A percentile compares a stretch with the other conserved stretches of the same genome.
Evolutionary conservation across 2,797 vertebrate species (phyloP).

Genomic region (Halcyon leucocephala): DNA sequence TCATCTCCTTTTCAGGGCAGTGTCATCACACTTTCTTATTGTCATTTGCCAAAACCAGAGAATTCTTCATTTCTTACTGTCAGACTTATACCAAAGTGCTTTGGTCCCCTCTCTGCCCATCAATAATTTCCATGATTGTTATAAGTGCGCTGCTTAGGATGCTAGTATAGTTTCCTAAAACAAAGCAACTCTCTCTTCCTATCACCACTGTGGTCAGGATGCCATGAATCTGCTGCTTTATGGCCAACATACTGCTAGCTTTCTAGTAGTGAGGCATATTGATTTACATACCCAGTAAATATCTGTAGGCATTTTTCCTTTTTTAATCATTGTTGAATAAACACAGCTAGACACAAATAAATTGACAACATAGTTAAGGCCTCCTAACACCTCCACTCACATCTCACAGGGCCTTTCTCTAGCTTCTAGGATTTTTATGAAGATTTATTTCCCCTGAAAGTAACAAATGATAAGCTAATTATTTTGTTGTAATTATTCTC

Average conservation of each 20-base stretch:
- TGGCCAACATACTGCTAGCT: not conserved
- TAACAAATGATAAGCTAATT: not conserved
- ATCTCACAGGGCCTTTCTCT: not conserved
- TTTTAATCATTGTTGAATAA: constrained; percentile 1
- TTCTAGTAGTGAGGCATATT: not conserved
- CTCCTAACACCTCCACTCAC: not conserved
- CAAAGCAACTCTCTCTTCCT: not conserved
- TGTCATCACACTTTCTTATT: not conserved
- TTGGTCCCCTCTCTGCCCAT: not conserved
- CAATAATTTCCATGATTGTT: not conserved
- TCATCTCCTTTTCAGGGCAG: not conserved
- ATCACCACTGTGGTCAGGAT: not conserved
- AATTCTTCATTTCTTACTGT: not conserved
- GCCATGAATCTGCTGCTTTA: not conserved
- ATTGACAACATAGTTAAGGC: not conserved
- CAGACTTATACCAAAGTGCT: not conserved
- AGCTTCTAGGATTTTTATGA: not conserved
- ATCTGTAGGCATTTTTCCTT: not conserved
- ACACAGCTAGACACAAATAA: not conserved
- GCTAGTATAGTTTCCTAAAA: not conserved
- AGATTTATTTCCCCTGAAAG: not conserved
- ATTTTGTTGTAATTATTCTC: not conserved
- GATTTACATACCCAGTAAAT: not conserved
- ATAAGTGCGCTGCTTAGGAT: fast-evolving
- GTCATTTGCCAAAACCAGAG: not conserved